Conservation (phyloP, 2,113 vertebrate species). For the Gambusia affinis region DNA sequence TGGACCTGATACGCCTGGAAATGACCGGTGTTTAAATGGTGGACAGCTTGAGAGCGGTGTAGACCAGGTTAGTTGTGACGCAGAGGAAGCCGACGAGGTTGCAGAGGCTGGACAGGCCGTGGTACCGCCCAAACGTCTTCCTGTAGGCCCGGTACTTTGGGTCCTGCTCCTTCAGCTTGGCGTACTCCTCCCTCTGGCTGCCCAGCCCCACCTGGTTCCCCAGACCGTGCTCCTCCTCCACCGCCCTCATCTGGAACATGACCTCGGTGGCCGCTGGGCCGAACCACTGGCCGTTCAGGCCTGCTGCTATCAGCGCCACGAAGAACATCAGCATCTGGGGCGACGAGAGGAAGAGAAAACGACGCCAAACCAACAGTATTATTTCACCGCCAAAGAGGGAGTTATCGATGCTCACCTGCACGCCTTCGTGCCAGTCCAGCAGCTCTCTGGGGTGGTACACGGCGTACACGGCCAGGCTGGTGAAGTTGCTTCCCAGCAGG, state of each 20-base stretch:
- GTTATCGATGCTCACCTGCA: conserved; percentile 78
- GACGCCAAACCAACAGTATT: not conserved
- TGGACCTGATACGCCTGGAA: not conserved
- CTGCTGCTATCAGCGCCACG: conserved; percentile 71
- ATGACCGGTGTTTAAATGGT: conserved; percentile 72
- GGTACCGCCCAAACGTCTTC: conserved; percentile 81
- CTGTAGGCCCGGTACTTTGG: conserved; percentile 82
- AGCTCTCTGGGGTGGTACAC: conserved; percentile 80
- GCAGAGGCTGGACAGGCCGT: conserved; percentile 84
- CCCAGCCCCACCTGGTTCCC: conserved; percentile 79
- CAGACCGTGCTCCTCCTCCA: conserved; percentile 85
- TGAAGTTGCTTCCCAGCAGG: conserved; percentile 77
- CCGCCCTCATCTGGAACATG: conserved; percentile 81
- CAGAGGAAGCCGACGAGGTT: conserved; percentile 84
- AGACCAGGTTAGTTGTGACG: conserved; percentile 81
- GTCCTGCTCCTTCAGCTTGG: conserved; percentile 84
- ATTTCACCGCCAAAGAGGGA: no score
- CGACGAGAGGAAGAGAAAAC: not conserved
- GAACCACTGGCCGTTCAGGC: conserved; percentile 84
- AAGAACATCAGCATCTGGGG: conserved; percentile 84
- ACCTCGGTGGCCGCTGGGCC: conserved; percentile 74
- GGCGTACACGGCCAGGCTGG: conserved; percentile 82
- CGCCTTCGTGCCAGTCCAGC: conserved; percentile 79
- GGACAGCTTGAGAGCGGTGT: conserved; percentile 80
- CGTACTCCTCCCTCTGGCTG: conserved; percentile 78